Evolutionary conservation across 2,888 invertebrate genomes (phyloP), one percentile per base, ranked within the genome.

Genomic region (Cistogaster globosa): DNA sequence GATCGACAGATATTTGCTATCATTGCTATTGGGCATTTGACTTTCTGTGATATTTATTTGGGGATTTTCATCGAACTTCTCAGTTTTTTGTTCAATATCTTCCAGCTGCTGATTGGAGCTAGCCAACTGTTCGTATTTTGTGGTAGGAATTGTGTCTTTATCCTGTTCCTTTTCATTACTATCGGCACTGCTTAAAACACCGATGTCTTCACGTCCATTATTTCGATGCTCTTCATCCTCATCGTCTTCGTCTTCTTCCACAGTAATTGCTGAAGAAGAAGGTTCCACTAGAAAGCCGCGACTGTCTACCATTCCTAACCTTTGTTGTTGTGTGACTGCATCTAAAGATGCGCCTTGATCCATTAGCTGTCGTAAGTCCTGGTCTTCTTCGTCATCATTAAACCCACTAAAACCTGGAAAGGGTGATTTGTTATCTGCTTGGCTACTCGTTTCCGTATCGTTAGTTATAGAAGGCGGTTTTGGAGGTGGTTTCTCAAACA

Each of bases 301-400:
- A 60, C 91, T 91, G 45, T 90, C 90, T 0, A 90, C 90, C 9
- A 90, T 79, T 0, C 90, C 90, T 16, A 88, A 84, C 20, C 92
- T 88, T 75, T 92, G 91, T 18, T 88, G 86, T 22, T 89, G 89
- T 42, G 91, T 90, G 7, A 88, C 87, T 2, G 38, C 26, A 58
- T 82, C 85, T 20, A 82, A 14, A 12, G 90, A 90, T 18, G 91
- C 89, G 90, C 93, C 88, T n/a, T 89, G 90, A 92, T 91, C 88
- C 89, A 91, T 89, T 92, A 89, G 94, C 93, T 89, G 94, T 92
- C 89, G 94, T 93, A 90, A 93, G 93, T 90, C 94, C 93, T 90
- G 90, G 81, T 90, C 91, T 6, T 87, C 86, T 68, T 88, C 89
- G 75, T 91, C 91, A 45, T 92, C 91, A 63, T 90, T 89, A 60